Conservation (phyloP, 2,888 invertebrate genomes). For the Melanostoma mellinum region DNA sequence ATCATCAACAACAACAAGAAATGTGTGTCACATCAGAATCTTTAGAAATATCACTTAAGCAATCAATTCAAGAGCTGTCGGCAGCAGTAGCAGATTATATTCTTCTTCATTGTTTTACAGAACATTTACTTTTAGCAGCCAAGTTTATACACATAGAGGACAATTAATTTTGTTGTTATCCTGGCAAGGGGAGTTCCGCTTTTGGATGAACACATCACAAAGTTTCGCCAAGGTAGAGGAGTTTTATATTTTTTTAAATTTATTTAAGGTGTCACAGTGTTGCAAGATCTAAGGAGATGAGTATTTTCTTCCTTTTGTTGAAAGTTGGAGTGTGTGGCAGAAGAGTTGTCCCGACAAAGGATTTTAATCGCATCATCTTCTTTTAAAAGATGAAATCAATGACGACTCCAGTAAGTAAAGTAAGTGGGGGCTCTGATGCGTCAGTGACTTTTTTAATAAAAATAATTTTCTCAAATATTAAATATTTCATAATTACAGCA, state of each 20-base stretch:
- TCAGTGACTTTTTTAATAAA: too few species aligned
- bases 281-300: background rate
- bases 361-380: too few species aligned
- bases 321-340: too few species aligned
- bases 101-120: slow-evolving; percentile 31
- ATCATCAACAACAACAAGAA: background rate
- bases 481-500: too few species aligned
- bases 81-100: slow-evolving; percentile 26
- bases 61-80: slow-evolving; percentile 50
- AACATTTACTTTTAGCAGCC: slow-evolving; percentile 23
- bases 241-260: background rate
- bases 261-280: background rate
- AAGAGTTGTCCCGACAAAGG: too few species aligned
- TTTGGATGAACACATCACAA: slow-evolving; percentile 27
- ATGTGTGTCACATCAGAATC: background rate
- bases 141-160: background rate
- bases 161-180: slow-evolving; percentile 29
- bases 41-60: slow-evolving; percentile 30
- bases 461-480: too few species aligned
- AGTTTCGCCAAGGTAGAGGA: background rate
- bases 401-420: too few species aligned
- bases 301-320: too few species aligned
- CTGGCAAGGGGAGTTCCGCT: background rate
- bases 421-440: too few species aligned
- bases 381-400: too few species aligned